Percentiles rank a stretch among this genome's conserved stretches.
Evolutionary conservation across 2,888 invertebrate genomes (phyloP).

Genomic region (Cosmopolites sordidus): DNA sequence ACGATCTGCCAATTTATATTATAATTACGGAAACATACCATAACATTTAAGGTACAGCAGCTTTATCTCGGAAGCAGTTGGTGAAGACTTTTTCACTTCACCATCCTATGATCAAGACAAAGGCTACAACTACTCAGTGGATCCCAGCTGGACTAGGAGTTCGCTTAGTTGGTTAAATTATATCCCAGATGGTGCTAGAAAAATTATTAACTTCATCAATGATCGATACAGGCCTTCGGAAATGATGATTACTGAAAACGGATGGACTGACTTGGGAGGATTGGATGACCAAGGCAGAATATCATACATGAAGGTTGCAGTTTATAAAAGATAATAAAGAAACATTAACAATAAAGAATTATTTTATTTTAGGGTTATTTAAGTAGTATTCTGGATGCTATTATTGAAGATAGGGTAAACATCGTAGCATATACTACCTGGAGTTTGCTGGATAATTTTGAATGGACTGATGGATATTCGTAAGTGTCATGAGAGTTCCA

Average conservation of each 20-base stretch:
- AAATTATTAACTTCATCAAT: slow-evolving; percentile 57
- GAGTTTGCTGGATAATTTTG: slow-evolving; percentile 60
- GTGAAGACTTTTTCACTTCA: background rate
- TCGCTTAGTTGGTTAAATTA: slow-evolving; percentile 49
- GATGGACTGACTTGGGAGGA: slow-evolving; percentile 49
- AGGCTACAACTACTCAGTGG: background rate
- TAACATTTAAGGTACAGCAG: background rate
- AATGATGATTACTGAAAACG: slow-evolving; percentile 60
- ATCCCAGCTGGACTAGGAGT: slow-evolving; percentile 46
- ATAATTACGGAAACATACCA: too few species aligned
- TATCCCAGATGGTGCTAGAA: slow-evolving; percentile 56
- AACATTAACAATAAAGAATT: too few species aligned
- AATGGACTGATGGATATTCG: slow-evolving; percentile 54
- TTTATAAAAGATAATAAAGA: too few species aligned
- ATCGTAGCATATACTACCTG: slow-evolving; percentile 56
- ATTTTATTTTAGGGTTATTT: slow-evolving; percentile 30
- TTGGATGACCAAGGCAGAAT: slow-evolving; percentile 55
- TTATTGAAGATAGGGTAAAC: slow-evolving; percentile 46
- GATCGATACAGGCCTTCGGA: slow-evolving; percentile 55
- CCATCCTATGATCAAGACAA: background rate
- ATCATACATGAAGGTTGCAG: slow-evolving; percentile 48
- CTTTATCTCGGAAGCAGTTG: background rate
- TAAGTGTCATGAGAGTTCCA: too few species aligned
- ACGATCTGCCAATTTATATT: too few species aligned
- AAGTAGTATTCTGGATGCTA: slow-evolving; percentile 30